A percentile compares a stretch with the other conserved stretches of the same genome.
Conservation (phyloP, 2,797 vertebrate species). For the Oryzias sinensis region DNA sequence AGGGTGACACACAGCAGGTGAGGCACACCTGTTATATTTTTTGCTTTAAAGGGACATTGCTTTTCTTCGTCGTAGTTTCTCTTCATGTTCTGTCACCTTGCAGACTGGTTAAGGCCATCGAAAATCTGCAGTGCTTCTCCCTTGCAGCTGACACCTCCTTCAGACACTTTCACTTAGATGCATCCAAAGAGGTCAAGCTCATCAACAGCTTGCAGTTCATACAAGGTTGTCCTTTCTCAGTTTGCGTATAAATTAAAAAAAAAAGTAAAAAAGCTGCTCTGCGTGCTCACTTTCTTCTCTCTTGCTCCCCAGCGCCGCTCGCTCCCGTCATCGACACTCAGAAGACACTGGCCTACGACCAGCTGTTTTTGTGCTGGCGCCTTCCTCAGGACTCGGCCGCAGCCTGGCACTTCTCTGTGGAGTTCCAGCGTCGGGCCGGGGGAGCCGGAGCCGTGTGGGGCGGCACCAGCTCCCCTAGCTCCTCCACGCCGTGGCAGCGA, state of each 20-base stretch:
- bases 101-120: conserved; percentile 88
- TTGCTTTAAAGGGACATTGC: background rate
- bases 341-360: conserved; percentile 94
- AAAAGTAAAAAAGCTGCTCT: background rate
- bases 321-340: conserved; percentile 97
- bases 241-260: too few relatives aligned
- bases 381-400: conserved; percentile 92
- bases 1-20: conserved; percentile 91
- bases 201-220: conserved; percentile 87
- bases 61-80: background rate
- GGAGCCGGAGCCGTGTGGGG: conserved; percentile 84
- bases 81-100: background rate
- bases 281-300: background rate
- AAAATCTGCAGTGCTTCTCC: conserved; percentile 88
- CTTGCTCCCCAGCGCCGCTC: conserved; percentile 80
- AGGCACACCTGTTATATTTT: background rate
- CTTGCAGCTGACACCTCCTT: conserved; percentile 87
- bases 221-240: conserved; percentile 71
- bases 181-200: conserved; percentile 87
- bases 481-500: conserved; percentile 84
- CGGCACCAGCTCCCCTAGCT: conserved; percentile 81
- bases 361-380: conserved; percentile 96
- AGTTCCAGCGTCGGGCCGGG: conserved; percentile 86
- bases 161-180: conserved; percentile 88
- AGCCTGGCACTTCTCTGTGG: conserved; percentile 94